Base-by-base conservation (phyloP, 2,888 invertebrate species). In the Chrysolina oricalcia region DNA sequence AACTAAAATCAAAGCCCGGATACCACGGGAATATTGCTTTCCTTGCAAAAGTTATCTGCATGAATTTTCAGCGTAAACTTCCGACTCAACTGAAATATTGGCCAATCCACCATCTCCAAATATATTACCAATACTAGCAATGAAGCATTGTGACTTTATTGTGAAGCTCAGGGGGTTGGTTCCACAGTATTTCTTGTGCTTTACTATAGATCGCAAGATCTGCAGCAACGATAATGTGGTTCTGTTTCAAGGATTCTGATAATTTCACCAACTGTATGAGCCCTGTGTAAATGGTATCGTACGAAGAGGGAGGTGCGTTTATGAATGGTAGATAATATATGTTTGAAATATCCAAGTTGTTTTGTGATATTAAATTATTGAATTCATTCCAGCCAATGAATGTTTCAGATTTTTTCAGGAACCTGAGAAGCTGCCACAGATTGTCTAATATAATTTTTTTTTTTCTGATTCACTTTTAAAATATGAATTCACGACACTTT, bases 171-270 rank as follows among this genome's bases (percentile, higher is more conserved):
- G 48, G 48, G 48, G 48, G 48, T 48, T 48, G 48, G 48, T 48
- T 17, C 48, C 48, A 48, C 48, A 15, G 48, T 48, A 48, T 48
- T 48, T 48, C 48, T 48, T 48, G 48, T 48, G 48, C 48, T 48
- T 48, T 48, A 48, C 48, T 48, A 48, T 48, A 48, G 48, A 48
- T 48, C 48, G 48, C 48, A 48, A 48, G 48, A 48, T 48, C 48
- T 48, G 48, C 48, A 48, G 48, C 48, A 48, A 48, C 48, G 48
- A 48, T 48, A 48, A 48, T 17, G 48, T 48, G 48, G 48, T 48
- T 48, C 48, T 48, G 48, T 48, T 48, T 48, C 48, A 48, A 48
- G 48, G 48, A 48, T 48, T 48, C 48, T 48, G 48, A 48, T 48
- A 48, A 48, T 48, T 48, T 48, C 48, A 17, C 48, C 48, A 48